Evolutionary conservation across 2,113 vertebrate species (phyloP).

Genomic region (Egretta garzetta): DNA sequence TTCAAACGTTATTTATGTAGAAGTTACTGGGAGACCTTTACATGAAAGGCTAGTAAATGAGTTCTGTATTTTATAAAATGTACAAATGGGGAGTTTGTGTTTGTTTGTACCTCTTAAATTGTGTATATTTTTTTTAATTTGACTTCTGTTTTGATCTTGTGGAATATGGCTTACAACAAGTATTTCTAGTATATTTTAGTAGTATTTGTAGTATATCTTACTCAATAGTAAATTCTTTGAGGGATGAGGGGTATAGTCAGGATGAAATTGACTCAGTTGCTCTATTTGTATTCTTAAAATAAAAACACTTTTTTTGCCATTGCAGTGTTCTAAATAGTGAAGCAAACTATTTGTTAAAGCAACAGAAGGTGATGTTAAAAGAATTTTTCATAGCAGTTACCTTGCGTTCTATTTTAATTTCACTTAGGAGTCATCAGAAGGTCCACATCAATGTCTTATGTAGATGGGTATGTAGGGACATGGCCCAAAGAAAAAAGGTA

Average conservation of each 20-base stretch:
- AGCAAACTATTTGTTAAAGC: not conserved
- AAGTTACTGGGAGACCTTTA: not conserved
- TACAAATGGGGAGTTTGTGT: not conserved
- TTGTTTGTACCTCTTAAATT: not conserved
- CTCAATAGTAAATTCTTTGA: not conserved
- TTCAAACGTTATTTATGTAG: not conserved
- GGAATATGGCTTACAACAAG: not conserved
- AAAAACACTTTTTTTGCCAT: not conserved
- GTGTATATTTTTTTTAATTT: not conserved
- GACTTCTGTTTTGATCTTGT: not conserved
- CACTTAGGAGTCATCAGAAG: slow-evolving; percentile 89
- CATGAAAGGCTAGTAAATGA: not conserved
- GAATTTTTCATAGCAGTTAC: not conserved
- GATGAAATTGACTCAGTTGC: not conserved
- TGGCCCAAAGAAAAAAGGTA: slow-evolving; percentile 98
- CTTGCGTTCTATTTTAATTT: slow-evolving; percentile 24
- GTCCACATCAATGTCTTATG: slow-evolving; percentile 97
- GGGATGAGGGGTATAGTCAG: not conserved
- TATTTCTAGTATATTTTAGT: not conserved
- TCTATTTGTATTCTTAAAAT: not conserved
- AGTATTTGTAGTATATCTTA: not conserved
- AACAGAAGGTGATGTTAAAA: not conserved
- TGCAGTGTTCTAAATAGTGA: not conserved
- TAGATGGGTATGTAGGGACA: slow-evolving; percentile 93
- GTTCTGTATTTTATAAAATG: not conserved